phyloP scores from a whole-genome alignment of 2,113 vertebrate species.

The Ia io region DNA sequence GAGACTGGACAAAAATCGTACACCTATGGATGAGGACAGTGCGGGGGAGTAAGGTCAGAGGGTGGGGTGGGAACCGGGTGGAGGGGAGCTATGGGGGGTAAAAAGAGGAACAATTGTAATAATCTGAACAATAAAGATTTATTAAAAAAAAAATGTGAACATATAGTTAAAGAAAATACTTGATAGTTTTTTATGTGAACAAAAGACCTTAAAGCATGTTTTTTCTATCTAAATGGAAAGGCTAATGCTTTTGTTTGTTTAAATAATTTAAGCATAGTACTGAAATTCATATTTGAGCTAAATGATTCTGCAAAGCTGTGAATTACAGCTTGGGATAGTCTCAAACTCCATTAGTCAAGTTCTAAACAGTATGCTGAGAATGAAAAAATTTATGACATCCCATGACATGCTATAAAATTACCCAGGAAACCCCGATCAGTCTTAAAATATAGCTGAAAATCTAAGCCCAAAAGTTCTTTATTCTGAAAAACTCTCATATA shows the following conservation, averaged over 20 bases:
- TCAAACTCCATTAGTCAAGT: constrained; percentile 3
- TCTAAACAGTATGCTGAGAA: neutral
- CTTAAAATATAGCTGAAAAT: neutral
- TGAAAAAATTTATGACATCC: neutral
- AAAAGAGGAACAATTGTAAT: no score
- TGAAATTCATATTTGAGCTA: constrained; percentile 15
- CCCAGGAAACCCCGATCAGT: neutral
- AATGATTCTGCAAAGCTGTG: neutral
- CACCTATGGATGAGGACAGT: no score
- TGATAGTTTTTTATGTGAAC: neutral
- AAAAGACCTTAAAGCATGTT: neutral
- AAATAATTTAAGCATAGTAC: neutral
- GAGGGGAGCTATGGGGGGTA: no score
- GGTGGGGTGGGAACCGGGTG: no score
- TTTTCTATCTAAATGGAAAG: neutral
- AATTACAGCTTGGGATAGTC: neutral
- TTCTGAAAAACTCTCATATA: neutral
- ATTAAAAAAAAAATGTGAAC: neutral
- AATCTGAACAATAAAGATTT: neutral
- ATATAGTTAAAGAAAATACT: neutral
- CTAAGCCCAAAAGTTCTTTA: neutral
- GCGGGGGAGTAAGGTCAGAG: no score
- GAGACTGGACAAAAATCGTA: no score
- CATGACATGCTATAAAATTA: neutral
- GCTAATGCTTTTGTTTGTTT: constrained; percentile 7